phyloP scores from a whole-genome alignment of 2,797 vertebrate genomes.

The Falco novaeseelandiae region DNA sequence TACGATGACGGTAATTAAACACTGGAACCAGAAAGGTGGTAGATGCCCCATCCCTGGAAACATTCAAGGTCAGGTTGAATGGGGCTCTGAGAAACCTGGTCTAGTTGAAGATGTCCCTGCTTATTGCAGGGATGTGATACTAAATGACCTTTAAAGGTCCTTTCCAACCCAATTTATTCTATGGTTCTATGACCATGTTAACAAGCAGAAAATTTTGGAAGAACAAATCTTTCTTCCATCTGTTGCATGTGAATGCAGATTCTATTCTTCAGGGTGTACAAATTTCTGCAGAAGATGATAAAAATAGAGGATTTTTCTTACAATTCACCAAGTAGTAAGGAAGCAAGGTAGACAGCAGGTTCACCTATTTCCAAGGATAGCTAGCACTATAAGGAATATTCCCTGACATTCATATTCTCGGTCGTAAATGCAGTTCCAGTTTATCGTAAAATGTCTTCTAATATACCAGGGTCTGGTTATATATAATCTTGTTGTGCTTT shows the following conservation, averaged over 20 bases:
- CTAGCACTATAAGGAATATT: not conserved
- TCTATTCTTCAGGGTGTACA: not conserved
- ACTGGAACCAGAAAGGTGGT: not conserved
- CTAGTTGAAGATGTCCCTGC: not conserved
- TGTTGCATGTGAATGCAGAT: not conserved
- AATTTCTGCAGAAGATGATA: not conserved
- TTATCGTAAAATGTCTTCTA: not conserved
- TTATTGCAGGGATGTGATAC: not conserved
- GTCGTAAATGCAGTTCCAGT: not conserved
- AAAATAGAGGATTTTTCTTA: not conserved
- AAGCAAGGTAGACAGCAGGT: not conserved
- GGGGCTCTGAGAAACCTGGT: not conserved
- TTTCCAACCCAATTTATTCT: not conserved
- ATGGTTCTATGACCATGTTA: not conserved
- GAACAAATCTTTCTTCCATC: not conserved
- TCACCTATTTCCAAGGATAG: not conserved
- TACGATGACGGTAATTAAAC: not conserved
- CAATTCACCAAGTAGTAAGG: not conserved
- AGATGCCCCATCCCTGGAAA: not conserved
- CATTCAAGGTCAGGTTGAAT: not conserved
- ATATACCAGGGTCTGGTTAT: not conserved
- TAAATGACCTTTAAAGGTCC: not conserved
- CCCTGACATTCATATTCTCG: not conserved
- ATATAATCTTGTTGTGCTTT: not conserved
- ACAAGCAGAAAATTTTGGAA: not conserved